Evolutionary conservation across 2,888 invertebrate genomes (phyloP).

Genomic region (Pandemis heparana): DNA sequence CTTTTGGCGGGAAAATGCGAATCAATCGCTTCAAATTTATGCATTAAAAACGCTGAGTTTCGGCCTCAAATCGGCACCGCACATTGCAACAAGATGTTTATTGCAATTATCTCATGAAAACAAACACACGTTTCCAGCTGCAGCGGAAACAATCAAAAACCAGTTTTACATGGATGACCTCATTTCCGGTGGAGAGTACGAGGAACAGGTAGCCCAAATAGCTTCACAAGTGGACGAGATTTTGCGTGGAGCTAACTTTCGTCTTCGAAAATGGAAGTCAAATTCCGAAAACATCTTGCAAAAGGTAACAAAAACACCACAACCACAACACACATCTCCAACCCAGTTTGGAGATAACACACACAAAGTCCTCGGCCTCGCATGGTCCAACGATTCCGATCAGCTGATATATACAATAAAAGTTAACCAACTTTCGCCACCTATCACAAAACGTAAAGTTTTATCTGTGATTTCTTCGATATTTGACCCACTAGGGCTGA

Average conservation of each 20-base stretch:
- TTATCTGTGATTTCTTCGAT: conserved; percentile 1
- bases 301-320: background rate
- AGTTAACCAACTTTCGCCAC: background rate
- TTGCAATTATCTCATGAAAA: conserved; percentile 3
- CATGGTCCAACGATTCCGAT: background rate
- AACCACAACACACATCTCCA: background rate
- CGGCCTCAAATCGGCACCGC: conserved; percentile 4
- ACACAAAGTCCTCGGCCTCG: background rate
- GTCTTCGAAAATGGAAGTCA: conserved; percentile 8
- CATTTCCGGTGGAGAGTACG: background rate
- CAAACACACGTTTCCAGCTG: background rate
- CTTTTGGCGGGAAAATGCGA: conserved; percentile 5
- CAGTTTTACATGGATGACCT: conserved; percentile 17
- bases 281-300: background rate
- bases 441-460: conserved; percentile 7
- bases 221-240: background rate
- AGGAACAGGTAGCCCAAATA: conserved; percentile 1
- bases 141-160: background rate
- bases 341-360: background rate
- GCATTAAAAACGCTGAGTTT: conserved; percentile 11
- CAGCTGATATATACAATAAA: background rate
- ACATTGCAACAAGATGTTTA: conserved; percentile 6
- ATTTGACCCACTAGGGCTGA: conserved; percentile 5
- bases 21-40: background rate
- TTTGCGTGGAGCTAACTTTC: background rate